phyloP scores from a whole-genome alignment of 2,113 vertebrate species.

The Sinosuthora webbiana region DNA sequence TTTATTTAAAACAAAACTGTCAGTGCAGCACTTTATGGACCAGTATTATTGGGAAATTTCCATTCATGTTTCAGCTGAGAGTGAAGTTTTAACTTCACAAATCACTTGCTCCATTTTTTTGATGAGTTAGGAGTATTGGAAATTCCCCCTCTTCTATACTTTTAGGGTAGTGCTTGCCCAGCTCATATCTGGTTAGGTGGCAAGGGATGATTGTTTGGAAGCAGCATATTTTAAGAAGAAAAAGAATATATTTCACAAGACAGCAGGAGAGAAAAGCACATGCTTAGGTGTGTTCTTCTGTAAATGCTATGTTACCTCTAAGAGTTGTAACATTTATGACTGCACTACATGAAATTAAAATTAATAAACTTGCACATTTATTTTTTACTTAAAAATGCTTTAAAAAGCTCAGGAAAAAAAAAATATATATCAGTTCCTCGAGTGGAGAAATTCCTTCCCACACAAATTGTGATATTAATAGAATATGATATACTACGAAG shows the following conservation, averaged over 20 bases:
- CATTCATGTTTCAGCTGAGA: slow-evolving; percentile 43
- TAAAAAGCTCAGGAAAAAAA: not conserved
- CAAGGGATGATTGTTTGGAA: not conserved
- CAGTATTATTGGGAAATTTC: not conserved
- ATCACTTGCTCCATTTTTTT: slow-evolving; percentile 46
- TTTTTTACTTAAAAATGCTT: not conserved
- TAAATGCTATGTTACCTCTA: not conserved
- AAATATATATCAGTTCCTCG: not conserved
- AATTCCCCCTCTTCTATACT: not conserved
- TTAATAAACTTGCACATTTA: not conserved
- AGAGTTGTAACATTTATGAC: not conserved
- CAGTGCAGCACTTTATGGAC: not conserved
- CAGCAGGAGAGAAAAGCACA: not conserved
- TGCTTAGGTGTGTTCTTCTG: not conserved
- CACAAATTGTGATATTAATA: not conserved
- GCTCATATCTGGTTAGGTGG: not conserved
- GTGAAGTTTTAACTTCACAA: slow-evolving; percentile 39
- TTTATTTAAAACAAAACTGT: not conserved
- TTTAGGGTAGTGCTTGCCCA: not conserved
- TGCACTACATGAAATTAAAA: slow-evolving; percentile 29
- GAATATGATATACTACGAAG: not conserved
- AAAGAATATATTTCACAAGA: not conserved
- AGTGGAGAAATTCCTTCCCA: not conserved
- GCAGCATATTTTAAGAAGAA: not conserved
- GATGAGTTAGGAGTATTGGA: slow-evolving; percentile 26